phyloP scores from a whole-genome alignment of 2,797 vertebrate genomes.

The Phataginus tricuspis region DNA sequence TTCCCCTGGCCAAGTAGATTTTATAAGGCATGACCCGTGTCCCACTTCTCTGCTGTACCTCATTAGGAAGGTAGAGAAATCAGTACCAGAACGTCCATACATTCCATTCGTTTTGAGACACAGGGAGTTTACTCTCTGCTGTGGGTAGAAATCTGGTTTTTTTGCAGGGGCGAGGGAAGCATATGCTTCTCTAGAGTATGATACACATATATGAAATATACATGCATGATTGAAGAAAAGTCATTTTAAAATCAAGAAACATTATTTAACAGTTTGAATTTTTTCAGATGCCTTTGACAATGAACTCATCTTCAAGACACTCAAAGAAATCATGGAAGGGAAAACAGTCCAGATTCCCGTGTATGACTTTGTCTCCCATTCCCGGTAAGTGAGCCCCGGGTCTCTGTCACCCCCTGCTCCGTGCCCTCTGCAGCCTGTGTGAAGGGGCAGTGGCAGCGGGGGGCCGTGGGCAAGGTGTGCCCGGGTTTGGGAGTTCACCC shows the following conservation, averaged over 20 bases:
- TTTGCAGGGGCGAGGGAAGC: not conserved
- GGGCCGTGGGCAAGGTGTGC: fast-evolving
- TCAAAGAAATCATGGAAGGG: constrained; percentile 93
- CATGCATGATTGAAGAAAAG: not conserved
- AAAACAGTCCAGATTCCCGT: constrained; percentile 96
- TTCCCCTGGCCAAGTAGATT: too few relatives aligned
- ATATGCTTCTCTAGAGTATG: not conserved
- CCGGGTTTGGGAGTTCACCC: fast-evolving
- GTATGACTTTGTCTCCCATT: constrained; percentile 98
- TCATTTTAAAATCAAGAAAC: not conserved
- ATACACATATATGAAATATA: fast-evolving
- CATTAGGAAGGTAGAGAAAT: not conserved
- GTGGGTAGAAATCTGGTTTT: not conserved
- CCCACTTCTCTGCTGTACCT: too few relatives aligned
- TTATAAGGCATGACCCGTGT: too few relatives aligned
- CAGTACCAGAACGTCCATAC: not conserved
- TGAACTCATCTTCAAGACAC: constrained; percentile 95
- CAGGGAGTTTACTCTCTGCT: not conserved
- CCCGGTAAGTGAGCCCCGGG: constrained; percentile 89
- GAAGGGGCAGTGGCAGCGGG: fast-evolving
- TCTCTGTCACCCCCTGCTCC: not conserved
- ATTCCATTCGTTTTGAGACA: not conserved
- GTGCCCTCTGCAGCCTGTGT: fast-evolving
- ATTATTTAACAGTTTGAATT: not conserved
- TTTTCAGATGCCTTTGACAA: constrained; percentile 97